Conservation (phyloP, 2,888 invertebrate species). For the Poecilus cupreus region DNA sequence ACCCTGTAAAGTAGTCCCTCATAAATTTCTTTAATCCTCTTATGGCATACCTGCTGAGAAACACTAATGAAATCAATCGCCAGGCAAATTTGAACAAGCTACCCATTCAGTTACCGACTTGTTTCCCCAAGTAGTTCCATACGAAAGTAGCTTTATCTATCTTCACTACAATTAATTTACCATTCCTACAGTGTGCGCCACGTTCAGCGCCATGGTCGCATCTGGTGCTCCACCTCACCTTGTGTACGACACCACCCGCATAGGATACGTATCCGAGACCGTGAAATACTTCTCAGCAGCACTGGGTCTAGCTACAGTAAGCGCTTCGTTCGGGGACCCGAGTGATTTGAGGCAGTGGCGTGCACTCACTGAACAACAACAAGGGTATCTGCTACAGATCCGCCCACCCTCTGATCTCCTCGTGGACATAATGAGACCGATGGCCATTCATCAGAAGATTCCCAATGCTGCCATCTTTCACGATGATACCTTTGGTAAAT, state of each 20-base stretch:
- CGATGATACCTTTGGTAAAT: constrained; percentile 86
- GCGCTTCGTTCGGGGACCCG: constrained; percentile 88
- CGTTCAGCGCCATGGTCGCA: constrained; percentile 80
- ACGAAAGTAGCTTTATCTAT: no score
- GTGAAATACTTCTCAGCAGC: constrained; percentile 89
- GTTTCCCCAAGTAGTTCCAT: no score
- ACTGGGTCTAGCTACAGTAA: constrained; percentile 87
- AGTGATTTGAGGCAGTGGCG: constrained; percentile 91
- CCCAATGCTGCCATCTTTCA: constrained; percentile 94
- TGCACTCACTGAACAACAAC: constrained; percentile 80
- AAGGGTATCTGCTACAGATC: constrained; percentile 86
- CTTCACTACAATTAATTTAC: no score
- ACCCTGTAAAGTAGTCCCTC: no score
- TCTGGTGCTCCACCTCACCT: constrained; percentile 84
- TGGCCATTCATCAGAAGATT: constrained; percentile 88
- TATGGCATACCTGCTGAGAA: no score
- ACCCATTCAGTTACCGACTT: no score
- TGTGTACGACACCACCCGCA: constrained; percentile 87
- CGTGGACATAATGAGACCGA: constrained; percentile 87
- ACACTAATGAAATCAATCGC: no score
- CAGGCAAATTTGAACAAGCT: no score
- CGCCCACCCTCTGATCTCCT: constrained; percentile 90
- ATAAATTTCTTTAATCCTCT: no score
- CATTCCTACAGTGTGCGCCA: constrained; percentile 84
- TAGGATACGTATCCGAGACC: constrained; percentile 87